A percentile compares a stretch with the other conserved stretches of the same genome.
Conservation (phyloP, 2,797 vertebrate genomes). For the Salarias fasciatus region DNA sequence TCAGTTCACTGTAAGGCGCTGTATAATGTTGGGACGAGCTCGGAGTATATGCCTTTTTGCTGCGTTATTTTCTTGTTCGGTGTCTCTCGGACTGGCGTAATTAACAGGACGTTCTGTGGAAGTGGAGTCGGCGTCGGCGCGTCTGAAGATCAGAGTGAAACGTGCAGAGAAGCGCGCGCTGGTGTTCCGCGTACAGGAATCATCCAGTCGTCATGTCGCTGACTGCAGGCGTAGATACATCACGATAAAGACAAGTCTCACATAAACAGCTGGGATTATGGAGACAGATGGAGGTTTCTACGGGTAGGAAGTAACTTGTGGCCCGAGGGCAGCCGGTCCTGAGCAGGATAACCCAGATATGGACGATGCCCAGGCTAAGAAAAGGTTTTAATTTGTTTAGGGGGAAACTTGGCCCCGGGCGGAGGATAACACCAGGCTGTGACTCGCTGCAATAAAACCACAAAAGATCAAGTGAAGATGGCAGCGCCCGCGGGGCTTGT, state of each 20-base stretch:
- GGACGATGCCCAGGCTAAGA: constrained; percentile 42
- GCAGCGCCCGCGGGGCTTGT: constrained; percentile 29
- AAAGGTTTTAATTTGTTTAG: constrained; percentile 62
- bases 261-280: background rate
- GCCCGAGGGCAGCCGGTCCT: constrained; percentile 17
- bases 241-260: background rate
- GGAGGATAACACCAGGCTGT: constrained; percentile 44
- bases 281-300: too few species aligned
- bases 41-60: constrained; percentile 10
- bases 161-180: constrained; percentile 10
- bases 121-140: constrained; percentile 31
- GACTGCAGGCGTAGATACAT: constrained; percentile 6
- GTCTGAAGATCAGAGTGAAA: constrained; percentile 42
- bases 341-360: constrained; percentile 37
- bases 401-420: constrained; percentile 45
- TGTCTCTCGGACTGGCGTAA: constrained; percentile 32
- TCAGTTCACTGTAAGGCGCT: constrained; percentile 15
- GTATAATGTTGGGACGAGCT: constrained; percentile 6
- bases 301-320: too few species aligned
- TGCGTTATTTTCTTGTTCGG: background rate
- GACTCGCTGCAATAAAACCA: constrained; percentile 40
- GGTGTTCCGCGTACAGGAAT: constrained; percentile 10
- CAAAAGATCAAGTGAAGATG: constrained; percentile 55
- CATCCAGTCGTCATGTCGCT: constrained; percentile 8
- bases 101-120: constrained; percentile 42